Base-by-base conservation (phyloP, 2,797 vertebrate genomes). In the Labroides dimidiatus region DNA sequence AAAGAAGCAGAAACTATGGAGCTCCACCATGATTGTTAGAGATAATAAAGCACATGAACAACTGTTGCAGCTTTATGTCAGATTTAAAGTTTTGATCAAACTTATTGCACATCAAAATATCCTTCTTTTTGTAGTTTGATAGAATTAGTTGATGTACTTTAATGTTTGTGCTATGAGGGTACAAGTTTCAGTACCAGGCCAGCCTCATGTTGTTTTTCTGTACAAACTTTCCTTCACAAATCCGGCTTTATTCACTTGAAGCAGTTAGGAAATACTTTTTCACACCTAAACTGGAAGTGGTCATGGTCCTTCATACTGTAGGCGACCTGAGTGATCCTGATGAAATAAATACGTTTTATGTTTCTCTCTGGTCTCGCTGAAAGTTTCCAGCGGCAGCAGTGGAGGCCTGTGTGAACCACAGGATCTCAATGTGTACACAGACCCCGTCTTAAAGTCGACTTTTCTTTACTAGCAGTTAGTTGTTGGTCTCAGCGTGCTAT, bases 401-500 rank as follows among this genome's bases (percentile, higher is more conserved):
- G 43, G 36, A 63, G 42, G 17, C 19, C 41, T 15, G 19, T 52
- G 45, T 48, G 43, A 56, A 73, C 48, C 30, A 56, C 51, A 81
- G 45, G 16, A 36, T 47, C 44, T 51, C 30, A 23, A 45, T 61
- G 39, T 54, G 41, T 30, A 42, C 61, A 50, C 24, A 56, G 30
- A 63, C 24, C 13, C 5, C 20, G 43, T 44, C 49, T 53, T 64
- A 16, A 60, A 56, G 53, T 69, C 39, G 57, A 61, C 33, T 24
- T 77, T 70, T 43, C n/a, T n/a, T 54, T 51, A 64, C 58, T 39
- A 66, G 77, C 50, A 23, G 51, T 58, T 65, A 57, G 69, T 67
- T 76, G 41, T 55, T 50, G 42, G 56, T 75, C 57, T 65, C 61
- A 2, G 64, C 55, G 37, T 69, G 47, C 42, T 72, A 6, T 67